Percentiles rank a stretch among this genome's conserved stretches.
Conservation (phyloP, 2,888 invertebrate genomes). For the Trisateles emortualis region DNA sequence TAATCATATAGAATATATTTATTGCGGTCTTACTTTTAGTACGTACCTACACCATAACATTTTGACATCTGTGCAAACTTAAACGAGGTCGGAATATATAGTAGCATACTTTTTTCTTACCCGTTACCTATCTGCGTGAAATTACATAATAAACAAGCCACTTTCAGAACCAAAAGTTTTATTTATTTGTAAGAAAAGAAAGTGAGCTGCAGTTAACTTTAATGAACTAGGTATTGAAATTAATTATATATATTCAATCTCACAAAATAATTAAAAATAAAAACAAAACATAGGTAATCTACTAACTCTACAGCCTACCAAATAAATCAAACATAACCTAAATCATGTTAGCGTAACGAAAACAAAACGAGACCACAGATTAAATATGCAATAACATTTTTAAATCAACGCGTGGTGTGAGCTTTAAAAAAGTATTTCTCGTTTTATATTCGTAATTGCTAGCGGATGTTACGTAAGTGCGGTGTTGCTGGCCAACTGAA, state of each 20-base stretch:
- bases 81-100: conserved; percentile 9
- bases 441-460: conserved; percentile 62
- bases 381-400: conserved; percentile 11
- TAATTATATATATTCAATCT: too few species aligned
- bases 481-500: conserved; percentile 65
- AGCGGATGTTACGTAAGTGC: conserved; percentile 75
- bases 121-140: not conserved
- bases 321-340: too few species aligned
- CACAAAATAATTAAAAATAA: too few species aligned
- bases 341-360: not conserved
- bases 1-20: conserved; percentile 16
- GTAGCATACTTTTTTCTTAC: not conserved
- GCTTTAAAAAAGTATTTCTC: conserved; percentile 48
- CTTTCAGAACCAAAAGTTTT: too few species aligned
- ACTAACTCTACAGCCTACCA: too few species aligned
- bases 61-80: conserved; percentile 44
- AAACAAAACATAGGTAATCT: too few species aligned
- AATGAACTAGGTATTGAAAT: too few species aligned
- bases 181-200: not conserved
- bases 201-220: conserved; percentile 1
- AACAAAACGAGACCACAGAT: conserved; percentile 12
- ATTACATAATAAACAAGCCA: not conserved
- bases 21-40: conserved; percentile 23
- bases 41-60: conserved; percentile 12
- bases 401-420: conserved; percentile 8